These are phyloP conservation scores for Podarcis siculus DNA, from an alignment of 2,797 vertebrate genomes.

Conservation along the genomic window DNA sequence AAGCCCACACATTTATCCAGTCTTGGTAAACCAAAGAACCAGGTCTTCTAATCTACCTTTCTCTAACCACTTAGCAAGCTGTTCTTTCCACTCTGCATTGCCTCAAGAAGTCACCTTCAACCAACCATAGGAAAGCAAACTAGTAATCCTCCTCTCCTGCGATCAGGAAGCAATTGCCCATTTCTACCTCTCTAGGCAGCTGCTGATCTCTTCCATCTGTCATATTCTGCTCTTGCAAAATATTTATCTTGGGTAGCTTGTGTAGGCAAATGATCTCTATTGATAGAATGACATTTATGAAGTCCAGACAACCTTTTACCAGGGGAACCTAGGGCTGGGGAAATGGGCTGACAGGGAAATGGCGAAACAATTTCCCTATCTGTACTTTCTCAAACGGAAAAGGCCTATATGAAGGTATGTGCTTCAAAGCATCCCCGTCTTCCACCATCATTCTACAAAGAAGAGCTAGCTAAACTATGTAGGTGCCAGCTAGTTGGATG, in stretches of 20 bases:
- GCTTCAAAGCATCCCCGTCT: too few species aligned
- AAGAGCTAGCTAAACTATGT: too few species aligned
- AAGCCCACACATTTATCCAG: too few species aligned
- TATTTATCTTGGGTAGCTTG: constrained; percentile 60
- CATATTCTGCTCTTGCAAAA: constrained; percentile 62
- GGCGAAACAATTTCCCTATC: too few species aligned
- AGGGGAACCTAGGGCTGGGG: constrained; percentile 13
- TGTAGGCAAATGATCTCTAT: constrained; percentile 60
- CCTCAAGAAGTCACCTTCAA: not conserved
- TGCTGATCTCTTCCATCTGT: constrained; percentile 30
- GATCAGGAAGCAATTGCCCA: not conserved
- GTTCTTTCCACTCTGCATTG: not conserved
- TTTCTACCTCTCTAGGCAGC: not conserved
- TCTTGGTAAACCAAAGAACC: too few species aligned
- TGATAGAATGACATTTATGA: constrained; percentile 62
- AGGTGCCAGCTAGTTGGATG: too few species aligned
- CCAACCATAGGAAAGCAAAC: constrained; percentile 36
- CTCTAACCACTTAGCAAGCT: not conserved
- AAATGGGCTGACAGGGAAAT: too few species aligned
- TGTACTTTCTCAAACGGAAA: too few species aligned
- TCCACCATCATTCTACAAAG: too few species aligned
- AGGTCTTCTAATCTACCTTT: too few species aligned
- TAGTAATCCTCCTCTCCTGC: not conserved
- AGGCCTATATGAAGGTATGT: too few species aligned
- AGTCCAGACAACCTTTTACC: constrained; percentile 54